Evolutionary conservation across 2,797 vertebrate genomes (phyloP), one percentile per base, ranked within the genome.

Genomic region (Cuniculus paca): DNA sequence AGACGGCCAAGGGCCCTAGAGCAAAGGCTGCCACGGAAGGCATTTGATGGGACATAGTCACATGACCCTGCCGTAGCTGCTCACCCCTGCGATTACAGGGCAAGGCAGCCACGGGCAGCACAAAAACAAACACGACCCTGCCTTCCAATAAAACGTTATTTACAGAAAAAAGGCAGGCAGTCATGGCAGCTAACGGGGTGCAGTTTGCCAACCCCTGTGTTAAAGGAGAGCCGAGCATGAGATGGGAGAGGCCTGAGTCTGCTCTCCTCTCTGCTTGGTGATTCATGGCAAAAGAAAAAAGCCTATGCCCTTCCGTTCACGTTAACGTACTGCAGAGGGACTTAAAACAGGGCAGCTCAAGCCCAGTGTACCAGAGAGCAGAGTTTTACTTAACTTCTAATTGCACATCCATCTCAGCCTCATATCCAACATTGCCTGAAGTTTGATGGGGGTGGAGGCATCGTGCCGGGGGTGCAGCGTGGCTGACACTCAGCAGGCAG

Each of bases 311-410:
- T 19, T 72, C 72, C 16, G 77, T 87, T 54, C 26, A 36, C 90
- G 39, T 74, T 56, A 36, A 39, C n/a, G 24, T 72, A 42, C 12
- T 52, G 68, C 63, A 68, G 39, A 65, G 12, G 65, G 5, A 26
- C 54, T 63, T 61, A 79, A 95, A 65, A 12, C 82, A 68, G 88
- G 6, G 42, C 24, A 68, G 20, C 63, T 54, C 70, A 14, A 68
- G 39, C 3, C 26, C 36, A 84, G 13, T 36, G 28, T 81, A 24
- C 5, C 13, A 42, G n/a, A 83, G 34, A 26, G 3, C 20, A 90
- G 28, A 60, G 61, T 54, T 63, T n/a, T n/a, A n/a, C 45, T 88
- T 65, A 54, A 74, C 81, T 92, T 84, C 58, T 65, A 97, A 80
- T 88, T 81, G 72, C 34, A 90, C 77, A 77, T 5, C 19, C 60